phyloP scores from a whole-genome alignment of 2,888 invertebrate species.

The Tetanocera ferruginea region DNA sequence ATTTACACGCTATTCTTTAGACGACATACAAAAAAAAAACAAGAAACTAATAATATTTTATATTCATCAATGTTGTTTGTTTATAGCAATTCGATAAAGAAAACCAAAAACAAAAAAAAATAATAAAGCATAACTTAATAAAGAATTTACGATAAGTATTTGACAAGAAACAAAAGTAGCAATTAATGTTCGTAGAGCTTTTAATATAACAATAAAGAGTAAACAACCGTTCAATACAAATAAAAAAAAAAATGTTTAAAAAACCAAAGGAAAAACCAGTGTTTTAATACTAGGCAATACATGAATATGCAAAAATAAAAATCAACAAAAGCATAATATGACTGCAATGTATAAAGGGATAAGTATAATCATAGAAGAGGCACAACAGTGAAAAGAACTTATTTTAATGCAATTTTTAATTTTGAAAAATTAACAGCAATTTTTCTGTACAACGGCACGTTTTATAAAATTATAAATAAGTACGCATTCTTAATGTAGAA shows the following conservation, averaged over 20 bases:
- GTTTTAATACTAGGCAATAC: slow-evolving; percentile 21
- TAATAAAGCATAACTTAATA: slow-evolving; percentile 33
- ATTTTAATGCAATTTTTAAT: not conserved
- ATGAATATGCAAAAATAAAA: not conserved
- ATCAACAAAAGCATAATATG: not conserved
- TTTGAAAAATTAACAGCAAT: not conserved
- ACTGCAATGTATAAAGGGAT: slow-evolving; percentile 6
- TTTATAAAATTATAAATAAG: not conserved
- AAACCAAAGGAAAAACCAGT: slow-evolving; percentile 4
- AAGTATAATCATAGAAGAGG: too few species aligned
- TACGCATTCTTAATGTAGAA: not conserved
- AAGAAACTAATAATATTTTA: not conserved
- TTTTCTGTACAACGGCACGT: not conserved
- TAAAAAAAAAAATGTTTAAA: slow-evolving; percentile 21
- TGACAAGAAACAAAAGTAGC: slow-evolving; percentile 57
- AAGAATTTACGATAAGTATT: slow-evolving; percentile 21
- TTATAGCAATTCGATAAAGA: slow-evolving; percentile 25
- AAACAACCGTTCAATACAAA: slow-evolving; percentile 6
- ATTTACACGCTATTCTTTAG: not conserved
- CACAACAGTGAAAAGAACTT: not conserved
- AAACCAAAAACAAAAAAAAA: slow-evolving; percentile 29
- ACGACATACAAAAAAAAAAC: not conserved
- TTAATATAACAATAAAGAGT: slow-evolving; percentile 31
- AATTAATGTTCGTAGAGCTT: slow-evolving; percentile 62
- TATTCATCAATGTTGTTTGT: slow-evolving; percentile 14